Evolutionary conservation across 1,140 invertebrate genomes (phyloP).

Genomic region (Elymnias hypermnestra): DNA sequence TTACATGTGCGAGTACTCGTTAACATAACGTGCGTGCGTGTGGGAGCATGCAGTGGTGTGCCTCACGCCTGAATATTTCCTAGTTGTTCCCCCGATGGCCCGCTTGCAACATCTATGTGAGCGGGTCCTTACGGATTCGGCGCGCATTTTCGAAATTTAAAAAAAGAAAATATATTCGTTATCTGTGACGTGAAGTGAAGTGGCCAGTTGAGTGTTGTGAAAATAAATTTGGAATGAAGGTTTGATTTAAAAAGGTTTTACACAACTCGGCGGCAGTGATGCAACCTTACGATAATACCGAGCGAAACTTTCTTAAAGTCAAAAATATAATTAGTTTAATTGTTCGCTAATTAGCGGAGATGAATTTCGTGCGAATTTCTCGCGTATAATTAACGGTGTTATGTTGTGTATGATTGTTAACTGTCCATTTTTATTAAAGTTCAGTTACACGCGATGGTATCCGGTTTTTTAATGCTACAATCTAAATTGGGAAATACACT

Average conservation of each 20-base stretch:
- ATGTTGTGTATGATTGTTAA: conserved; percentile 7
- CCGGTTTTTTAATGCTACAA: neutral
- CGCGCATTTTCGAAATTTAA: conserved; percentile 49
- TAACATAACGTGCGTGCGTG: conserved; percentile 33
- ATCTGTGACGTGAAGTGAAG: conserved; percentile 39
- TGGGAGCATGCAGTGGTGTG: conserved; percentile 44
- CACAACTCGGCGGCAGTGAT: conserved; percentile 32
- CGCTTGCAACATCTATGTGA: conserved; percentile 70
- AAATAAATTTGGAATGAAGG: conserved; percentile 29
- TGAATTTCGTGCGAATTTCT: conserved; percentile 22
- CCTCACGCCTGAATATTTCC: conserved; percentile 55
- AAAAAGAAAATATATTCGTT: conserved; percentile 25
- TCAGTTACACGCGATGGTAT: conserved; percentile 4
- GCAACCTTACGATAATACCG: conserved; percentile 21
- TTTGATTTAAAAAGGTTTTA: conserved; percentile 28
- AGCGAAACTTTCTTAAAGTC: conserved; percentile 22
- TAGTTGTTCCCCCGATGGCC: conserved; percentile 67
- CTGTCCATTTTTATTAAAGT: conserved; percentile 14
- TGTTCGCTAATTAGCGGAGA: conserved; percentile 24
- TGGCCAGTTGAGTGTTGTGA: conserved; percentile 44
- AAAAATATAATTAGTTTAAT: conserved; percentile 22
- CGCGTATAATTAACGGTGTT: conserved; percentile 10
- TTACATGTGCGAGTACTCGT: conserved; percentile 38
- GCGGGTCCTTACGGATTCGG: conserved; percentile 62
- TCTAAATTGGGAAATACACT: neutral